Conservation (phyloP, 2,888 invertebrate species). For the Luperina nickerlii region DNA sequence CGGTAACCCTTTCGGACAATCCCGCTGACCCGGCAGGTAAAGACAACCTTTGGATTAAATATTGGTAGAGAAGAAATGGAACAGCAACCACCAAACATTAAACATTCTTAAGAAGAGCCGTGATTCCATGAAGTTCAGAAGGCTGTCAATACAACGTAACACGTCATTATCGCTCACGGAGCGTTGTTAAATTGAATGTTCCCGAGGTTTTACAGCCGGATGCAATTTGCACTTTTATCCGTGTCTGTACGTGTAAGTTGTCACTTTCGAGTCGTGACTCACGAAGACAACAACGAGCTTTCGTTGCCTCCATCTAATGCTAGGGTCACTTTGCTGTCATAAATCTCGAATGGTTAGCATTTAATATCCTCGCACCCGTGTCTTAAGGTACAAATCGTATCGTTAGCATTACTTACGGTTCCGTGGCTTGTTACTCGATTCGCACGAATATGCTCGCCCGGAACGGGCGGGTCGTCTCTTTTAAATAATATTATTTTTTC, state of each 20-base stretch:
- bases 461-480: neutral
- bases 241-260: conserved; percentile 78
- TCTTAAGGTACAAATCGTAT: conserved; percentile 54
- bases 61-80: neutral
- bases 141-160: conserved; percentile 40
- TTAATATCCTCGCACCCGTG: conserved; percentile 70
- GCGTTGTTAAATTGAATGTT: conserved; percentile 53
- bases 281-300: conserved; percentile 80
- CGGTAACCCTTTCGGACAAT: too few relatives aligned
- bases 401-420: conserved; percentile 39
- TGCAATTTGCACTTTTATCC: conserved; percentile 70
- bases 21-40: too few relatives aligned
- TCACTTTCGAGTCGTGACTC: conserved; percentile 86
- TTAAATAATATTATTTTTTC: neutral
- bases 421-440: conserved; percentile 8
- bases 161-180: conserved; percentile 35
- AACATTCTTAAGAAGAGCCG: conserved; percentile 11
- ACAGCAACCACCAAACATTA: too few relatives aligned
- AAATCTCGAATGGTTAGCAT: conserved; percentile 76
- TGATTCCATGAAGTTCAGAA: conserved; percentile 26
- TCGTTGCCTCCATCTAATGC: conserved; percentile 74
- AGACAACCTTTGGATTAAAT: neutral
- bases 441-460: neutral
- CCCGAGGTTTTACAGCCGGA: conserved; percentile 67
- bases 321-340: conserved; percentile 74